Conservation (phyloP, 2,888 invertebrate genomes). For the Megastigmus dorsalis region DNA sequence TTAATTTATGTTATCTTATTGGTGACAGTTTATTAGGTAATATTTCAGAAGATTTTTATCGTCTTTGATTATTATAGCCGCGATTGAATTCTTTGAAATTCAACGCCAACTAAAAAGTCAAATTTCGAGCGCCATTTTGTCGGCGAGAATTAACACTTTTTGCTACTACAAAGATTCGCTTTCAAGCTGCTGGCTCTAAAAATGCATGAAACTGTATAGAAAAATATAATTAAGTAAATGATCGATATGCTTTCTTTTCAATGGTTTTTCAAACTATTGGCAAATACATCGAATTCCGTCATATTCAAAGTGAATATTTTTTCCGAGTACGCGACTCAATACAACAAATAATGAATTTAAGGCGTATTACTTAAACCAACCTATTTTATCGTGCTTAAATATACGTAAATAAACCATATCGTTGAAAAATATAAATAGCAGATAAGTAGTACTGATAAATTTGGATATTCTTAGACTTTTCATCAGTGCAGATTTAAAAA, state of each 20-base stretch:
- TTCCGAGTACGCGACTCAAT: no score
- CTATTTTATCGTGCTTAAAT: slow-evolving; percentile 32
- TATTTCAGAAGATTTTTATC: neutral
- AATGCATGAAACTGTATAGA: no score
- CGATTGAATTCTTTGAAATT: neutral
- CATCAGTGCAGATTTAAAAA: no score
- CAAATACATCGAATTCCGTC: no score
- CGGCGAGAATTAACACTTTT: slow-evolving; percentile 32
- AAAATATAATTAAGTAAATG: no score
- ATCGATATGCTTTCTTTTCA: no score
- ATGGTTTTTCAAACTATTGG: no score
- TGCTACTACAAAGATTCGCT: no score
- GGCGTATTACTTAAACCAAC: slow-evolving; percentile 18
- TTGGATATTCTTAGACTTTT: neutral
- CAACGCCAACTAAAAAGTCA: neutral
- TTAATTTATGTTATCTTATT: neutral
- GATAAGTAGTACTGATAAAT: slow-evolving; percentile 28
- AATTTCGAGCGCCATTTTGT: slow-evolving; percentile 48
- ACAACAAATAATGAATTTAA: no score
- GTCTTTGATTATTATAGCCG: neutral
- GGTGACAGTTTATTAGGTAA: neutral
- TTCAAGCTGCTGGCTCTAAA: no score
- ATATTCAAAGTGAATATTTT: no score
- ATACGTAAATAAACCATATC: slow-evolving; percentile 40
- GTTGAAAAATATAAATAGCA: slow-evolving; percentile 33